Conservation (phyloP, 2,113 vertebrate genomes). For the Hydrolagus affinis region DNA sequence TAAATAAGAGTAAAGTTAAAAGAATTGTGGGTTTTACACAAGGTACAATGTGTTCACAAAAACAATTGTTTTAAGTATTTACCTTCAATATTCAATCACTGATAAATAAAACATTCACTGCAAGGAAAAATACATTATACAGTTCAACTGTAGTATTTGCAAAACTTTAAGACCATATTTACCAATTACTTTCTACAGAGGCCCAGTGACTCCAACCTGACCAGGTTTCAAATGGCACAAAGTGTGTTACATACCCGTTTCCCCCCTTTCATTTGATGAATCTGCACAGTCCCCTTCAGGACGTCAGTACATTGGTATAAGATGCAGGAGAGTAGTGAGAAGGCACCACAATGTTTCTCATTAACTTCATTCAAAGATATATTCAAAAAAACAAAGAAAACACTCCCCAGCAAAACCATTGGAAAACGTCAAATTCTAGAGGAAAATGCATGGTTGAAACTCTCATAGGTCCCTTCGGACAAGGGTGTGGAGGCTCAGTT, state of each 20-base stretch:
- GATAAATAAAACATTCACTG: conserved; percentile 12
- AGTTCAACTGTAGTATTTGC: conserved; percentile 27
- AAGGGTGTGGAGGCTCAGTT: background rate
- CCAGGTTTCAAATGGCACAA: background rate
- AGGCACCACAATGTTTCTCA: background rate
- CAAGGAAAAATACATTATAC: conserved; percentile 21
- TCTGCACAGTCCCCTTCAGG: background rate
- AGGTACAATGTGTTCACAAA: background rate
- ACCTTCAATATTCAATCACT: background rate
- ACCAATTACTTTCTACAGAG: background rate
- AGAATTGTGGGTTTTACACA: background rate
- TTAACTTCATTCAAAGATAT: background rate
- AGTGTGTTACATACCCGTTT: too few species aligned
- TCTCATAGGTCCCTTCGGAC: too few species aligned
- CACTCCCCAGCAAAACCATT: background rate
- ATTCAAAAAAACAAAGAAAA: background rate
- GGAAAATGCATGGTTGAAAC: background rate
- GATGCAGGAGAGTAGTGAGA: background rate
- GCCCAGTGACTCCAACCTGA: background rate
- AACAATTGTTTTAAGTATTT: conserved; percentile 2
- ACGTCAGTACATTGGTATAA: conserved; percentile 4
- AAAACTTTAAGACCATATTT: conserved; percentile 17
- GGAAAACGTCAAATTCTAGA: background rate
- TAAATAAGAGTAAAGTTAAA: conserved; percentile 5
- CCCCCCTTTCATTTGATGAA: background rate